Conservation (phyloP, 2,888 invertebrate genomes). For the Macropis europaea region DNA sequence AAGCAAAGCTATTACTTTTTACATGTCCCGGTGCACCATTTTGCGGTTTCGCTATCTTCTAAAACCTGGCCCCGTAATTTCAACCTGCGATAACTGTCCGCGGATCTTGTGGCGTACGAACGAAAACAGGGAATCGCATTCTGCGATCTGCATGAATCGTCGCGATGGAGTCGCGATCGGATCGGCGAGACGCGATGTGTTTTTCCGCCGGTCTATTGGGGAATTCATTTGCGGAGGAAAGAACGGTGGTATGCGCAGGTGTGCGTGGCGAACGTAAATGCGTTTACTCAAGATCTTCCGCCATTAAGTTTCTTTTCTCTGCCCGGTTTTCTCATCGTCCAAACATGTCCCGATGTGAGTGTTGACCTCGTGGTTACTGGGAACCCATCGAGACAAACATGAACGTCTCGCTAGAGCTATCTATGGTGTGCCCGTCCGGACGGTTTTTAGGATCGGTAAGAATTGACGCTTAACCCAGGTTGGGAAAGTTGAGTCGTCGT, state of each 20-base stretch:
- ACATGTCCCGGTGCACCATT: too few species aligned
- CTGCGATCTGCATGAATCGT: conserved; percentile 3
- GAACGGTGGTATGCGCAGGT: conserved; percentile 54
- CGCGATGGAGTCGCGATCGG: not conserved
- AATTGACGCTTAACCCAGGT: conserved; percentile 59
- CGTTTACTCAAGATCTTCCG: conserved; percentile 58
- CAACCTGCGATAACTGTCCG: too few species aligned
- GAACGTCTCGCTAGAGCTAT: conserved; percentile 64
- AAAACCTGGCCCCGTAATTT: too few species aligned
- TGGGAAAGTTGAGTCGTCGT: conserved; percentile 60
- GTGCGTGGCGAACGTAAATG: conserved; percentile 58
- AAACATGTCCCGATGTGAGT: conserved; percentile 73
- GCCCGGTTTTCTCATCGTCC: conserved; percentile 64
- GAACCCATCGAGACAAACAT: conserved; percentile 68
- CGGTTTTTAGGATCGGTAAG: conserved; percentile 64
- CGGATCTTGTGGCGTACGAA: too few species aligned
- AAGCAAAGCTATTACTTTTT: too few species aligned
- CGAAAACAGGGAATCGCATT: not conserved
- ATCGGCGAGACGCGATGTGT: not conserved
- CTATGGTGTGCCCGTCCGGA: conserved; percentile 62
- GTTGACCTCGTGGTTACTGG: conserved; percentile 69
- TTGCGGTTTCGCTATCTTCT: too few species aligned
- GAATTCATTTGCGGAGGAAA: conserved; percentile 43
- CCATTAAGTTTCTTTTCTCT: conserved; percentile 62
- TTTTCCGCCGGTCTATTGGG: conserved; percentile 12